phyloP scores from a whole-genome alignment of 2,113 vertebrate genomes.

The Tachysurus vachellii region DNA sequence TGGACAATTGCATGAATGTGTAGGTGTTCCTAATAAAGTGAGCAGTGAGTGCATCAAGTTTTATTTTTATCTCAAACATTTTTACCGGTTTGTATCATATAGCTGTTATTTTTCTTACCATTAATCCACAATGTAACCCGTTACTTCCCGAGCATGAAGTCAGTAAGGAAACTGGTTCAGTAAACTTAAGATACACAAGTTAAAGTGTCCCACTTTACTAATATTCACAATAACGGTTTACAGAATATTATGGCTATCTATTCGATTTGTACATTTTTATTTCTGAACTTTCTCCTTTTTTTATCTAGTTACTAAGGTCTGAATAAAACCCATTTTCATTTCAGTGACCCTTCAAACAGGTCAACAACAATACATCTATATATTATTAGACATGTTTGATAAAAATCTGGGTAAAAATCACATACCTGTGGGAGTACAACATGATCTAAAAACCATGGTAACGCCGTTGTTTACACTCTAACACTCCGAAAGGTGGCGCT shows the following conservation, averaged over 20 bases:
- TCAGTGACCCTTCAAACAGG: neutral
- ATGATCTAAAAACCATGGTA: no score
- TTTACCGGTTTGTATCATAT: neutral
- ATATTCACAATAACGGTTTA: neutral
- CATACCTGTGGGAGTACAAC: neutral
- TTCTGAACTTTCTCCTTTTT: neutral
- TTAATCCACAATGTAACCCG: neutral
- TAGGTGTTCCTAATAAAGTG: neutral
- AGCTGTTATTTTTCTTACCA: neutral
- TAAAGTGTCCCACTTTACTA: neutral
- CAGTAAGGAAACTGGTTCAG: neutral
- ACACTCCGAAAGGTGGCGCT: neutral
- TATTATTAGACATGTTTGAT: no score
- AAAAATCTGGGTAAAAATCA: no score
- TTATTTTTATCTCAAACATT: neutral
- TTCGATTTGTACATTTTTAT: neutral
- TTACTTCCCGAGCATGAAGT: neutral
- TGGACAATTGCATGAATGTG: neutral
- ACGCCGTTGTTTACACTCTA: neutral
- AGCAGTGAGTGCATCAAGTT: neutral
- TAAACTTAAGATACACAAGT: neutral
- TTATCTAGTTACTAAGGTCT: no score
- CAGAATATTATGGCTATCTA: neutral
- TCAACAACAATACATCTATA: neutral
- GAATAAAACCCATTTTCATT: neutral